Conservation (phyloP, 2,113 vertebrate species). For the Anolis sagrei region DNA sequence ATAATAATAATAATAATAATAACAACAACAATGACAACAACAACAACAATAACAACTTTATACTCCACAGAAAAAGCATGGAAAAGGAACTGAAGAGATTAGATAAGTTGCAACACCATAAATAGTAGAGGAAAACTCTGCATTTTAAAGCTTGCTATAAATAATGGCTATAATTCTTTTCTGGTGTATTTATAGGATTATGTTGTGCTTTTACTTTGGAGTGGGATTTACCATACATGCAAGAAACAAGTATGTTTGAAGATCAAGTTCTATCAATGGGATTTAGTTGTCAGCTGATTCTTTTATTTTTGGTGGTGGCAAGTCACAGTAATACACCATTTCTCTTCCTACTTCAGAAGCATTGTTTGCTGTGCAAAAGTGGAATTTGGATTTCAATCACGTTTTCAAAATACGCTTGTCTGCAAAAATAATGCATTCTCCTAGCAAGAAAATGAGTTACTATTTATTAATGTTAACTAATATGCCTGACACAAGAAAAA, state of each 20-base stretch:
- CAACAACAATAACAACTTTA: too few species aligned
- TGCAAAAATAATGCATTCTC: neutral
- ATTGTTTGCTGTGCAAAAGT: neutral
- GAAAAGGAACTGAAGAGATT: constrained; percentile 16
- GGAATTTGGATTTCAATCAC: constrained; percentile 5
- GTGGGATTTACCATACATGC: neutral
- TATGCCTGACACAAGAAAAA: neutral
- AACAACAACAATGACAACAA: too few species aligned
- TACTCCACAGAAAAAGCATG: constrained; percentile 6
- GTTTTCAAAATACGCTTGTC: neutral
- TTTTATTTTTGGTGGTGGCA: neutral
- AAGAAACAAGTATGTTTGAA: neutral
- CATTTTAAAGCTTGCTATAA: constrained; percentile 11
- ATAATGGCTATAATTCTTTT: neutral
- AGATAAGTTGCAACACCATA: neutral
- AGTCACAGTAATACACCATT: neutral
- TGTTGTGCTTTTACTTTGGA: constrained; percentile 15
- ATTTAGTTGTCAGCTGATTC: neutral
- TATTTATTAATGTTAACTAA: too few species aligned
- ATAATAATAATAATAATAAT: too few species aligned
- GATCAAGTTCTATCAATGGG: neutral
- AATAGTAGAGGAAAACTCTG: neutral
- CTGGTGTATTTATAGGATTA: neutral
- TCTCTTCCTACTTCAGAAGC: constrained; percentile 5
- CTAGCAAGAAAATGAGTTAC: too few species aligned